Conservation (phyloP, 2,797 vertebrate genomes). For the Sarcophilus harrisii region DNA sequence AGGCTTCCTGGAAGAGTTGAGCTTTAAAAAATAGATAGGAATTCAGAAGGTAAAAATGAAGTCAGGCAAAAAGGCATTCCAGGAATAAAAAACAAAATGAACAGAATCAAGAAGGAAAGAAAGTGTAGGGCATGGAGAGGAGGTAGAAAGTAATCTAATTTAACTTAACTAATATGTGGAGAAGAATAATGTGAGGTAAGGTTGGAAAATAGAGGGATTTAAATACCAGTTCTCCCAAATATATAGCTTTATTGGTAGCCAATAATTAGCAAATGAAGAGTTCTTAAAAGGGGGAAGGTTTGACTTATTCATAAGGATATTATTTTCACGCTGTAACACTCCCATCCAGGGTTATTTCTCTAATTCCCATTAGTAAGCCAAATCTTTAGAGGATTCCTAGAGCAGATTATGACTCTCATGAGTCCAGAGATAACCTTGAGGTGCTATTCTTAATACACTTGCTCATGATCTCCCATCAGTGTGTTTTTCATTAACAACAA, state of each 20-base stretch:
- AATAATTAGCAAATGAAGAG: not conserved
- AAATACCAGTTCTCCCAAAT: not conserved
- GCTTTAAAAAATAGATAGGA: not conserved
- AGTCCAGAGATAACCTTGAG: not conserved
- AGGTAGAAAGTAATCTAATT: not conserved
- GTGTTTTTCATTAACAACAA: not conserved
- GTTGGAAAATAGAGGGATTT: not conserved
- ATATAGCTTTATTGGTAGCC: not conserved
- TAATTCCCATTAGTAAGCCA: not conserved
- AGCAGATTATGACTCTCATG: not conserved
- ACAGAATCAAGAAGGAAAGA: not conserved
- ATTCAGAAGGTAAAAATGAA: not conserved
- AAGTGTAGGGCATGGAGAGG: not conserved
- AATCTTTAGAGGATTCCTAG: not conserved
- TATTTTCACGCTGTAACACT: not conserved
- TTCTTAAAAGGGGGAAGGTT: not conserved
- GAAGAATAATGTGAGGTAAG: not conserved
- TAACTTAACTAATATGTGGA: not conserved
- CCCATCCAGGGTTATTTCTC: not conserved
- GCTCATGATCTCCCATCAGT: not conserved
- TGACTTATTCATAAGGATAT: not conserved
- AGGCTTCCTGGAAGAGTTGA: not conserved
- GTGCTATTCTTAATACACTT: not conserved
- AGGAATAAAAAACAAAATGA: not conserved
- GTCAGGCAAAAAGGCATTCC: not conserved